Conservation (phyloP, 1,140 invertebrate genomes). For the Dendroctonus ponderosae region DNA sequence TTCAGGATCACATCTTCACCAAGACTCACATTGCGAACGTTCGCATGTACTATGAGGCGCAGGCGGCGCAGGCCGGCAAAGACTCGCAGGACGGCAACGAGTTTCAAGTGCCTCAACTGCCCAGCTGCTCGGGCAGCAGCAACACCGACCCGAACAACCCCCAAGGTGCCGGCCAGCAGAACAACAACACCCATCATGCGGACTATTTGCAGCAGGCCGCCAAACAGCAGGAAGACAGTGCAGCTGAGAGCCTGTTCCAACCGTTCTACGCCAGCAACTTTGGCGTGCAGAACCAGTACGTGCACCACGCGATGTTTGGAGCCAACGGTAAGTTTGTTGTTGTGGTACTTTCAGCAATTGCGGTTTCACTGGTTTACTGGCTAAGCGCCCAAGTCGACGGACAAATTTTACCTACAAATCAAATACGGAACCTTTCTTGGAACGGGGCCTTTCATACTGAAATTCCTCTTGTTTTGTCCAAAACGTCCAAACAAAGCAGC, state of each 20-base stretch:
- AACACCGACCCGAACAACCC: conserved; percentile 46
- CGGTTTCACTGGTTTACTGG: too few relatives aligned
- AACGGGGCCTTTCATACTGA: neutral
- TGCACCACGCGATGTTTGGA: conserved; percentile 50
- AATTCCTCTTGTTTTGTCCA: conserved; percentile 12
- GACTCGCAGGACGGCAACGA: conserved; percentile 42
- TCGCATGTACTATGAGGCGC: conserved; percentile 67
- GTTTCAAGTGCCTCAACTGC: conserved; percentile 49
- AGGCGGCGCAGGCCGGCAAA: conserved; percentile 56
- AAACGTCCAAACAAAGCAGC: conserved; percentile 34
- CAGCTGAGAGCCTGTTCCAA: conserved; percentile 48
- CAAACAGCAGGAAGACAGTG: conserved; percentile 42
- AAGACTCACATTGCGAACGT: conserved; percentile 81
- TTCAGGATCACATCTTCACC: conserved; percentile 94
- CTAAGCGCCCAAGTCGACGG: neutral
- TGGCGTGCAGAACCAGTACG: conserved; percentile 48
- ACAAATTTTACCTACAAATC: conserved; percentile 5
- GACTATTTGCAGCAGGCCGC: conserved; percentile 41
- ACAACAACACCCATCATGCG: conserved; percentile 48
- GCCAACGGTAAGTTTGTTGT: conserved; percentile 48
- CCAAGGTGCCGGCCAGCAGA: conserved; percentile 1
- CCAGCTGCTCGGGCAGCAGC: conserved; percentile 42
- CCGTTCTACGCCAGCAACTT: conserved; percentile 47
- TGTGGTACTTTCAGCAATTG: neutral
- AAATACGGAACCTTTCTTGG: conserved; percentile 3